phyloP scores from a whole-genome alignment of 92 coral and sea anemone genomes.

The Montipora capitata region DNA sequence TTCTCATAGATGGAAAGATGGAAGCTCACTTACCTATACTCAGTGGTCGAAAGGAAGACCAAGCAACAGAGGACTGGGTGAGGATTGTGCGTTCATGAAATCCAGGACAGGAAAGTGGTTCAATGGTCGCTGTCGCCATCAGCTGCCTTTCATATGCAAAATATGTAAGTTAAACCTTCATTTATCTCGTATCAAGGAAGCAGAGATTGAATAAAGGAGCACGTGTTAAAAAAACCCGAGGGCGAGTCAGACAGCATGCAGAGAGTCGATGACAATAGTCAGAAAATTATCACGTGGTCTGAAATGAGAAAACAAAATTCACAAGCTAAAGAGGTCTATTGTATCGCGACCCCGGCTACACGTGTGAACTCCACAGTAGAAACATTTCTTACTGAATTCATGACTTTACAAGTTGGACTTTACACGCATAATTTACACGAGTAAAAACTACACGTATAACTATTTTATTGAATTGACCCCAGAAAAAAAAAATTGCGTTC shows the following conservation, averaged over 20 bases:
- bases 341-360: too few species aligned
- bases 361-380: too few species aligned
- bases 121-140: slow-evolving; percentile 14
- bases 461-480: too few species aligned
- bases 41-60: slow-evolving; percentile 49
- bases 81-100: slow-evolving; percentile 45
- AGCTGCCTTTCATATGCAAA: slow-evolving; percentile 37
- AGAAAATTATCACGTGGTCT: too few species aligned
- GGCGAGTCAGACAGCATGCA: neutral
- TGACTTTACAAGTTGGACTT: too few species aligned
- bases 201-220: neutral
- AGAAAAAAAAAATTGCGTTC: too few species aligned
- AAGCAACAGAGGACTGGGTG: neutral
- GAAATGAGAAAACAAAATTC: too few species aligned
- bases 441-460: too few species aligned
- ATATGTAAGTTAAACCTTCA: slow-evolving; percentile 6
- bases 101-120: slow-evolving; percentile 13
- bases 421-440: too few species aligned
- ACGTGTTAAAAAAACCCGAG: neutral
- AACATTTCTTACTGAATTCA: too few species aligned
- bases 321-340: too few species aligned
- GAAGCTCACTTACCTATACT: slow-evolving; percentile 23
- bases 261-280: too few species aligned
- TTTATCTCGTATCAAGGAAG: neutral
- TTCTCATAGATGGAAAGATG: slow-evolving; percentile 26